A percentile compares a stretch with the other conserved stretches of the same genome.
Conservation (phyloP, 2,113 vertebrate genomes). For the Manacus vitellinus region DNA sequence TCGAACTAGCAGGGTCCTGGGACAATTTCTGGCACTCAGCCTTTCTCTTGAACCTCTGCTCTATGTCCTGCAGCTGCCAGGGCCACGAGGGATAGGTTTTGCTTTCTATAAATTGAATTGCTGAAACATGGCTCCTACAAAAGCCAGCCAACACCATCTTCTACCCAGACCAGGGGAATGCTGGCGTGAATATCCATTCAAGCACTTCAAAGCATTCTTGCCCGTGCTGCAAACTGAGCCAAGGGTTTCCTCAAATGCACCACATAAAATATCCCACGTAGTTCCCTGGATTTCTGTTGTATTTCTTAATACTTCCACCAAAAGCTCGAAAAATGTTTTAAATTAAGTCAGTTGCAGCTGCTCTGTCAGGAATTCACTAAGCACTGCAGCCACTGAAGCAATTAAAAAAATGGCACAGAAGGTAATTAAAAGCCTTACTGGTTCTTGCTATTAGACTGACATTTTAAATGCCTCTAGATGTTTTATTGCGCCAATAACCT, state of each 20-base stretch:
- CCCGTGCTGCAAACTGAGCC: neutral
- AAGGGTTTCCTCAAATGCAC: neutral
- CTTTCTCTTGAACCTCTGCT: neutral
- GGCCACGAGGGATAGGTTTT: neutral
- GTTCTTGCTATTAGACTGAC: conserved; percentile 94
- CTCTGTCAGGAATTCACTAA: conserved; percentile 81
- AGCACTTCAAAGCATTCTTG: neutral
- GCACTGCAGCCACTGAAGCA: conserved; percentile 78
- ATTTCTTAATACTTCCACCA: conserved; percentile 46
- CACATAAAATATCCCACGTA: neutral
- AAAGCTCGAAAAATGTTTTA: conserved; percentile 67
- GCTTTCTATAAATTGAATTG: neutral
- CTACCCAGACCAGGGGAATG: neutral
- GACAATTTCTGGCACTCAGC: neutral
- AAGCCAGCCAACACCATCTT: neutral
- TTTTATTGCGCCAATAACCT: conserved; percentile 94
- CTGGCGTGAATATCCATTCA: neutral
- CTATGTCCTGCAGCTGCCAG: neutral
- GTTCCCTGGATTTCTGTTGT: neutral
- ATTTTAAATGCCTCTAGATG: conserved; percentile 93
- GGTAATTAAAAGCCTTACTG: conserved; percentile 99
- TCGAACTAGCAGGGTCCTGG: neutral
- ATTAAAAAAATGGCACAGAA: conserved; percentile 96
- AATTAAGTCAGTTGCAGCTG: conserved; percentile 81
- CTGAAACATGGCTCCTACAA: neutral